A percentile compares a stretch with the other conserved stretches of the same genome.
Evolutionary conservation across 2,797 vertebrate genomes (phyloP).

Genomic region (Uromys caudimaculatus): DNA sequence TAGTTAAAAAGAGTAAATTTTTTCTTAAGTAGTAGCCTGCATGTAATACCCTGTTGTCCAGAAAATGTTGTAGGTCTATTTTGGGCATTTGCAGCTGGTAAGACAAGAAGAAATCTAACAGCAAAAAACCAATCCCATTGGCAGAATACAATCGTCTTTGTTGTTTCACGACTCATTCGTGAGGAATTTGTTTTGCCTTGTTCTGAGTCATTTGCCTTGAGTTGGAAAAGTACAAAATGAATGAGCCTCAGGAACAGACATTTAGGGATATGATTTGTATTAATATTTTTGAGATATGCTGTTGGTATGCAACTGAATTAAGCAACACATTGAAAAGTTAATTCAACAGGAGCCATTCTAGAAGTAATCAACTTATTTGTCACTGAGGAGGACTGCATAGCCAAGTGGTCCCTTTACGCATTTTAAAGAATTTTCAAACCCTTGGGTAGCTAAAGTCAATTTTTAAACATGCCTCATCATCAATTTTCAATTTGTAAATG

Average conservation of each 20-base stretch:
- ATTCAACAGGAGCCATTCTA: slow-evolving; percentile 79
- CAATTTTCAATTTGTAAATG: slow-evolving; percentile 85
- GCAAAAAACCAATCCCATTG: slow-evolving; percentile 43
- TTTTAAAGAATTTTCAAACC: slow-evolving; percentile 75
- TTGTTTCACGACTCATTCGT: not conserved
- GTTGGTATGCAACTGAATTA: slow-evolving; percentile 61
- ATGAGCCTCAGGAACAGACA: slow-evolving; percentile 55
- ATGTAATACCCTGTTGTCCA: not conserved
- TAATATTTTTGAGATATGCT: slow-evolving; percentile 61
- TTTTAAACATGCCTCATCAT: slow-evolving; percentile 83
- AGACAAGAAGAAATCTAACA: not conserved
- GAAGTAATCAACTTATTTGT: slow-evolving; percentile 78
- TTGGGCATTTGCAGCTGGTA: not conserved
- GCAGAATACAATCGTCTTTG: slow-evolving; percentile 54
- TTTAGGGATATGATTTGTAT: slow-evolving; percentile 56
- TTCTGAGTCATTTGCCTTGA: slow-evolving; percentile 71
- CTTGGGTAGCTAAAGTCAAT: slow-evolving; percentile 73
- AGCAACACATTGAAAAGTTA: slow-evolving; percentile 70
- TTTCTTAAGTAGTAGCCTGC: not conserved
- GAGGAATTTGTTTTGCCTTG: slow-evolving; percentile 23
- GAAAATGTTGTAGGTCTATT: not conserved
- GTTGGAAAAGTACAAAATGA: slow-evolving; percentile 66
- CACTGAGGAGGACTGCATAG: slow-evolving; percentile 68
- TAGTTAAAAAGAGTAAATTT: not conserved
- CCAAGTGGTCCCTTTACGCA: slow-evolving; percentile 73